A percentile compares a stretch with the other conserved stretches of the same genome.
phyloP scores from a whole-genome alignment of 2,888 invertebrate genomes.

The Penaeus monodon region DNA sequence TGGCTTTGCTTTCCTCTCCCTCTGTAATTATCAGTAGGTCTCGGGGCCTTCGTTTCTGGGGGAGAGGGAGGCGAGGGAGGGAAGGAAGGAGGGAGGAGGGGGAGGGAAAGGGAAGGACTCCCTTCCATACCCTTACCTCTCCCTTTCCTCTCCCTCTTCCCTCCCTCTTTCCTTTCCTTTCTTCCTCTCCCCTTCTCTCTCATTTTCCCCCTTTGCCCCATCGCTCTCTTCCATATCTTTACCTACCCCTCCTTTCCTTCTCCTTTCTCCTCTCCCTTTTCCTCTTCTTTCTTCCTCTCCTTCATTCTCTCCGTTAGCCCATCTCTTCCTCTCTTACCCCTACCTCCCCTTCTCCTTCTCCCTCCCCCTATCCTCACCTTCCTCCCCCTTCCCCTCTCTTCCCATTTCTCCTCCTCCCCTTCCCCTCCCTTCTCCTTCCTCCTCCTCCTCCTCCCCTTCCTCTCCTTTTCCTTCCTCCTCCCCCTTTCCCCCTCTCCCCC shows the following conservation, averaged over 20 bases:
- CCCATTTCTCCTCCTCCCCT: neutral
- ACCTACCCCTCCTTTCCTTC: neutral
- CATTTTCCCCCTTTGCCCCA: neutral
- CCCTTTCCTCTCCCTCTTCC: neutral
- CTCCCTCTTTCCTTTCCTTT: fast-evolving
- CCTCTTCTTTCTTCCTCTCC: neutral
- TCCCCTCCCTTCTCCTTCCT: neutral
- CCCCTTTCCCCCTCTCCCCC: neutral
- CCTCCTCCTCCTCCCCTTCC: neutral
- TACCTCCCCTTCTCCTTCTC: neutral
- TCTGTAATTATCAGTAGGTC: too few species aligned
- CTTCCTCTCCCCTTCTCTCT: neutral
- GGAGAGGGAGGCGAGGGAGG: too few species aligned
- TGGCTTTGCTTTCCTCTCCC: too few species aligned
- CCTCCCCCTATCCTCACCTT: neutral
- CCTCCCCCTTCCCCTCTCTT: neutral
- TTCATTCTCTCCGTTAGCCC: neutral
- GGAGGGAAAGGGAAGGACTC: neutral
- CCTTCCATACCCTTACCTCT: neutral
- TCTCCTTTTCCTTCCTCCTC: fast-evolving
- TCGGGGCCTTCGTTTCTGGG: too few species aligned
- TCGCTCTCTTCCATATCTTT: neutral
- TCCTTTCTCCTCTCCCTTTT: neutral
- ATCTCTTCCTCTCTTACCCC: neutral
- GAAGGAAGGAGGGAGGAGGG: too few species aligned